Base-by-base conservation (phyloP, 2,888 invertebrate genomes). In the Pyralis farinalis region DNA sequence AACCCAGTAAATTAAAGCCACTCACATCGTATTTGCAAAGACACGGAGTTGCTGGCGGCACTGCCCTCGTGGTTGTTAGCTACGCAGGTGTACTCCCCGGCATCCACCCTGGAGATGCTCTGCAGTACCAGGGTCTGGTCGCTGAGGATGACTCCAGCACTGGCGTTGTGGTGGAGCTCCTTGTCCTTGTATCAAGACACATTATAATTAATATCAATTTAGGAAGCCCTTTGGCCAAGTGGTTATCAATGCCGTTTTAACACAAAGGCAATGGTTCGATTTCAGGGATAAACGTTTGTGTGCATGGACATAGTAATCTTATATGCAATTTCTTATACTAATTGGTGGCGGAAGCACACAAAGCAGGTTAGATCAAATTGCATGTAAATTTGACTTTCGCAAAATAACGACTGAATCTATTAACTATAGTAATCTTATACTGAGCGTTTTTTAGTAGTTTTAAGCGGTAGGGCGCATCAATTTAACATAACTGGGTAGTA, bases 71-170 rank as follows among this genome's bases (percentile, higher is more conserved):
- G 93, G 83, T 97, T 97, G 68, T 93, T 94, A 32, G 96, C 97
- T 31, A 95, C 93, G 70, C 97, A 97, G 58, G 95, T 96, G 83
- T 97, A 97, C 65, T 94, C 92, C 1, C 97, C 97, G 0, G 95
- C 93, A 35, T 94, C 90, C 25, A 92, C 91, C 42, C 95, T 91
- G 50, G 93, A 93, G 47, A 97, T 96, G 54, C 93, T 94, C 82
- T 96, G 97, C 57, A 97, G 91, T n/a, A 97, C 96, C 44, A 97
- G 86, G 69, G 95, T 96, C 80, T 97, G 96, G 82, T 96, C 96
- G 75, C 95, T 96, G 43, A 97, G 93, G 54, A 97, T 95, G 41
- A 96, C 93, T 29, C 96, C 96, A 4, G 93, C 92, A 42, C 93
- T 92, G 1, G 93, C 90, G 70, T 96, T 96, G 81, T 96, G 95